phyloP scores from a whole-genome alignment of 2,113 vertebrate genomes.

The Candoia aspera region DNA sequence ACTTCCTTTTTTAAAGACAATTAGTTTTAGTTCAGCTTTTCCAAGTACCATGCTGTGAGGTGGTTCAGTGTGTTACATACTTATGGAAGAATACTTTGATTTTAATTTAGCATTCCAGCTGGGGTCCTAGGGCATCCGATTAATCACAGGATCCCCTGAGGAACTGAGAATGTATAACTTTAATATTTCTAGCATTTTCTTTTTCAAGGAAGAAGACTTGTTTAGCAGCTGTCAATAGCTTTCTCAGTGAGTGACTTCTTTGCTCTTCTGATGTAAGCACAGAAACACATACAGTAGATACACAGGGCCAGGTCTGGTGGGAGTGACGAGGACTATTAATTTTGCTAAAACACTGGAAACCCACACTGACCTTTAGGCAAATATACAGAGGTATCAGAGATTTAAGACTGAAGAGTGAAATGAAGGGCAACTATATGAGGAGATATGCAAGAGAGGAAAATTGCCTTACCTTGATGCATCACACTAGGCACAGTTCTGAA shows the following conservation, averaged over 20 bases:
- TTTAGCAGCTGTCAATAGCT: constrained; percentile 39
- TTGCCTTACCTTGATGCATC: neutral
- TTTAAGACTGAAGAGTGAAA: constrained; percentile 50
- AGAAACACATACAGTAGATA: constrained; percentile 62
- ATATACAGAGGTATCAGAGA: constrained; percentile 48
- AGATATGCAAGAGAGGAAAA: constrained; percentile 10
- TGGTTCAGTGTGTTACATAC: constrained; percentile 53
- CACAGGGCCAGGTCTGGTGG: constrained; percentile 46
- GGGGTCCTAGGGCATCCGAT: constrained; percentile 57
- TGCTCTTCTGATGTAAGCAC: constrained; percentile 58
- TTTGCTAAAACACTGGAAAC: constrained; percentile 56
- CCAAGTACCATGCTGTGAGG: constrained; percentile 56
- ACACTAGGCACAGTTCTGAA: too few species aligned
- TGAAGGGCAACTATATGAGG: constrained; percentile 35
- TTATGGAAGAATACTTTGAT: constrained; percentile 46
- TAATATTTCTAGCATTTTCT: constrained; percentile 47
- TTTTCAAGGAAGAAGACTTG: constrained; percentile 47
- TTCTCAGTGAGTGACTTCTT: constrained; percentile 46
- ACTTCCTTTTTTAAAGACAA: constrained; percentile 51
- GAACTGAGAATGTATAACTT: constrained; percentile 56
- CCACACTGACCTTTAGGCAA: constrained; percentile 50
- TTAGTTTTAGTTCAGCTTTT: constrained; percentile 65
- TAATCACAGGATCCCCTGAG: constrained; percentile 55
- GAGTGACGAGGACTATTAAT: constrained; percentile 51
- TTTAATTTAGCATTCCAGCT: constrained; percentile 67